phyloP scores from a whole-genome alignment of 2,888 invertebrate genomes.

The Dorcus hopei region DNA sequence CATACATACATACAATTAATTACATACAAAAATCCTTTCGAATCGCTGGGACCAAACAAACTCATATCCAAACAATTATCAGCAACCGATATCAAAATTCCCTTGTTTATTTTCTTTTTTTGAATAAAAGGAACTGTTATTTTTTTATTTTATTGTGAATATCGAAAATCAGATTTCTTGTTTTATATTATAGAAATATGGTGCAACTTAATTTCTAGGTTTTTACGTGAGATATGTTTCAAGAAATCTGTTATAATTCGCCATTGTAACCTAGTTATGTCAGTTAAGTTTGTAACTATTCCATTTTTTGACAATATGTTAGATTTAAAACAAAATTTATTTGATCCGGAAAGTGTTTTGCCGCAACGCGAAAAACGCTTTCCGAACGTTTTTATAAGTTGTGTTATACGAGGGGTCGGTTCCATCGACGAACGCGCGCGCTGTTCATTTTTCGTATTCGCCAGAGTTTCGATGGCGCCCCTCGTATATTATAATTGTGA shows the following conservation, averaged over 20 bases:
- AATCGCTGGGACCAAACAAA: constrained; percentile 49
- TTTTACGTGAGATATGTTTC: constrained; percentile 10
- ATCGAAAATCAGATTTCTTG: constrained; percentile 19
- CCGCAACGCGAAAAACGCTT: constrained; percentile 1
- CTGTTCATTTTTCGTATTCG: constrained; percentile 1
- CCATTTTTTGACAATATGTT: constrained; percentile 52
- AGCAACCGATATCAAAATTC: constrained; percentile 21
- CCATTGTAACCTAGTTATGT: constrained; percentile 19
- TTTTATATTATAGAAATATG: constrained; percentile 11
- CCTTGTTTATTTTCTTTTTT: constrained; percentile 11
- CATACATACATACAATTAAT: constrained; percentile 33
- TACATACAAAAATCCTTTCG: constrained; percentile 20
- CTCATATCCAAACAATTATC: constrained; percentile 45
- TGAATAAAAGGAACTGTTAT: constrained; percentile 20
- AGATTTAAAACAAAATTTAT: constrained; percentile 34
- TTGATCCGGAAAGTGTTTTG: constrained; percentile 25
- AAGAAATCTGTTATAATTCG: constrained; percentile 19
- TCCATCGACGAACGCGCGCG: constrained; percentile 5
- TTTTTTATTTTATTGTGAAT: constrained; percentile 14
- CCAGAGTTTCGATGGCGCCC: constrained; percentile 12
- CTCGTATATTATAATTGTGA: constrained; percentile 49
- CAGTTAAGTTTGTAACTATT: constrained; percentile 36
- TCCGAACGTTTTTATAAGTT: constrained; percentile 16
- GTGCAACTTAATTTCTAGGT: constrained; percentile 17
- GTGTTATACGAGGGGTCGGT: constrained; percentile 8